Base-by-base conservation (phyloP, 2,888 invertebrate genomes). In the Electrophaes corylata region DNA sequence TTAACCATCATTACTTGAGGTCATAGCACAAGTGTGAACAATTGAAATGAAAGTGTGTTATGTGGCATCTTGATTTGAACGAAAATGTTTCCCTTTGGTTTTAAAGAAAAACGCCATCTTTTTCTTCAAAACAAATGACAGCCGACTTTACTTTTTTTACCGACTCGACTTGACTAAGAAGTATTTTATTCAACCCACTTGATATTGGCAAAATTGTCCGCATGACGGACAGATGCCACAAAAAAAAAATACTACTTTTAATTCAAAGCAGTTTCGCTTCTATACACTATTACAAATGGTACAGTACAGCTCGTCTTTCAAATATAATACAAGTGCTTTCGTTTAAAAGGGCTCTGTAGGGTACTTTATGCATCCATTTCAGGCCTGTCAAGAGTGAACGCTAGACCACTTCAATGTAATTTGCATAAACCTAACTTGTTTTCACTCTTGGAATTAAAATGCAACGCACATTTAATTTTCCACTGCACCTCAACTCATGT, bases 351-450 rank as follows among this genome's bases (percentile, higher is more conserved):
- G 35, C 35, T 26, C 35, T 43, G 41, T 26, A 57, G 40, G 16
- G 39, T 23, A 37, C 40, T 29, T 44, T 3, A 37, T 19, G 33
- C 18, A n/a, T 4, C 47, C 35, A 4, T 20, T 47, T 19, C 37
- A 26, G 26, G 23, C 37, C 37, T 35, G 19, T 10, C 31, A 48
- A 26, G 48, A 26, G 48, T 48, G 37, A 39, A 48, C 37, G 26
- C 29, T 39, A 48, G 48, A 48, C 48, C 37, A 51, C 51, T 51
- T 44, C 23, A 51, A 18, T 26, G 43, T 23, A 11, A 35, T 51
- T 46, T 35, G 6, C 44, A 51, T 51, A 51, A 46, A 46, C 19
- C 41, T 39, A 46, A 39, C 45, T 39, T 50, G 31, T 51, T 29
- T 39, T 26, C 12, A 2, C 5, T 11, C 16, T 29, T 4, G 12